phyloP scores from a whole-genome alignment of 2,888 invertebrate genomes.

The Galeruca laticollis region DNA sequence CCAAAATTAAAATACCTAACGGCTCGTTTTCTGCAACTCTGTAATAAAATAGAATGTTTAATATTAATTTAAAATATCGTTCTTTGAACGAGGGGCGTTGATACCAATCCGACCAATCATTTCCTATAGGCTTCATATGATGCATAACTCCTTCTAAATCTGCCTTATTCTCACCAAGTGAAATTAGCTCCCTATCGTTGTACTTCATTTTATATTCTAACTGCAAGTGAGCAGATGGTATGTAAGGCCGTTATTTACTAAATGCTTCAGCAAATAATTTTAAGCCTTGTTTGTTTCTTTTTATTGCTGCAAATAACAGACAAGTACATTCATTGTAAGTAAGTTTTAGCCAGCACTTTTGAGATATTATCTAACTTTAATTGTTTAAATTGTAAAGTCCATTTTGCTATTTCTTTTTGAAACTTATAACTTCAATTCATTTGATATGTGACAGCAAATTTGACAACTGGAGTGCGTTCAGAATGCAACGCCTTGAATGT shows the following conservation, averaged over 20 bases:
- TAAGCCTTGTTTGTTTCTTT: background rate
- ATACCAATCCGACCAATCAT: slow-evolving; percentile 68
- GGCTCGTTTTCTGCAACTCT: slow-evolving; percentile 77
- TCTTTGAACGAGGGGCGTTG: slow-evolving; percentile 73
- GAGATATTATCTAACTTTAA: too few species aligned
- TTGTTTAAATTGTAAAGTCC: too few species aligned
- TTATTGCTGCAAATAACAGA: background rate
- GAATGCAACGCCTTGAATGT: too few species aligned
- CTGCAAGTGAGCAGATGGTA: background rate
- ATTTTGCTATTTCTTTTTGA: too few species aligned
- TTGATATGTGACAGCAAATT: too few species aligned
- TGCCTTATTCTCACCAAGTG: slow-evolving; percentile 71
- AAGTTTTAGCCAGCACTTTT: too few species aligned
- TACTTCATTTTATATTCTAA: slow-evolving; percentile 73
- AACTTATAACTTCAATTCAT: too few species aligned
- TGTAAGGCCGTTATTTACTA: background rate
- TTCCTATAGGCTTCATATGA: slow-evolving; percentile 75
- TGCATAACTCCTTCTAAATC: slow-evolving; percentile 80
- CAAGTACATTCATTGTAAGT: too few species aligned
- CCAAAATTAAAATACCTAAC: slow-evolving; percentile 79
- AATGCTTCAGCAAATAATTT: background rate
- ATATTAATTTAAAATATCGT: slow-evolving; percentile 80
- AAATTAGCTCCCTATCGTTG: slow-evolving; percentile 77
- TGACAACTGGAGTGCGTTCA: too few species aligned
- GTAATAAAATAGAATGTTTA: slow-evolving; percentile 83